phyloP scores from a whole-genome alignment of 2,113 vertebrate species.

The Plectropomus leopardus region DNA sequence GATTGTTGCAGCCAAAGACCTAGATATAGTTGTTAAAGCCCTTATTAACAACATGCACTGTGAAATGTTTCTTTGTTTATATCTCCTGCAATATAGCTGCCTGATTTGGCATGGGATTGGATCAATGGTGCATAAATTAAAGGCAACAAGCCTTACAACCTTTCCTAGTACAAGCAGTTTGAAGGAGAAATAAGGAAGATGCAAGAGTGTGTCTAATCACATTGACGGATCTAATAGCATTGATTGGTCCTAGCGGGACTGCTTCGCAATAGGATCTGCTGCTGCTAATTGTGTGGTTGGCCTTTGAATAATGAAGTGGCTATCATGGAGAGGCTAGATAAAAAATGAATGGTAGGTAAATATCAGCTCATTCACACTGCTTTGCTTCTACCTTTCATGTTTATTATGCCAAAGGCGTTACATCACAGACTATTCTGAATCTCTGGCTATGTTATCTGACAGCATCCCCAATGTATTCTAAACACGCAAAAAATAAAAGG shows the following conservation, averaged over 20 bases:
- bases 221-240: constrained; percentile 65
- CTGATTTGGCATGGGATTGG: constrained; percentile 42
- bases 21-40: constrained; percentile 28
- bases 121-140: constrained; percentile 61
- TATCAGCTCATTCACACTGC: constrained; percentile 40
- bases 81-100: constrained; percentile 28
- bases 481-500: background rate
- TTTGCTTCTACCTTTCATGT: constrained; percentile 30
- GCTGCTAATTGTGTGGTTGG: constrained; percentile 65
- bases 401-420: constrained; percentile 5
- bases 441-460: constrained; percentile 5
- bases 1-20: background rate
- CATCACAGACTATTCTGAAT: background rate
- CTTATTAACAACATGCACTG: constrained; percentile 26
- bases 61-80: constrained; percentile 35
- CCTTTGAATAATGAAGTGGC: constrained; percentile 77
- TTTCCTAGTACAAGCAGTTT: constrained; percentile 36
- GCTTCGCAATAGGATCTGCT: constrained; percentile 52
- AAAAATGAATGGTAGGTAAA: constrained; percentile 50
- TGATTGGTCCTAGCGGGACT: constrained; percentile 68
- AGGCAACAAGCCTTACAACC: constrained; percentile 37
- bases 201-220: constrained; percentile 62
- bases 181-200: constrained; percentile 51
- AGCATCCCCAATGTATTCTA: background rate
- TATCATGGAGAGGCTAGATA: constrained; percentile 40